Base-by-base conservation (phyloP, 2,888 invertebrate genomes). In the Creontiades dilutus region DNA sequence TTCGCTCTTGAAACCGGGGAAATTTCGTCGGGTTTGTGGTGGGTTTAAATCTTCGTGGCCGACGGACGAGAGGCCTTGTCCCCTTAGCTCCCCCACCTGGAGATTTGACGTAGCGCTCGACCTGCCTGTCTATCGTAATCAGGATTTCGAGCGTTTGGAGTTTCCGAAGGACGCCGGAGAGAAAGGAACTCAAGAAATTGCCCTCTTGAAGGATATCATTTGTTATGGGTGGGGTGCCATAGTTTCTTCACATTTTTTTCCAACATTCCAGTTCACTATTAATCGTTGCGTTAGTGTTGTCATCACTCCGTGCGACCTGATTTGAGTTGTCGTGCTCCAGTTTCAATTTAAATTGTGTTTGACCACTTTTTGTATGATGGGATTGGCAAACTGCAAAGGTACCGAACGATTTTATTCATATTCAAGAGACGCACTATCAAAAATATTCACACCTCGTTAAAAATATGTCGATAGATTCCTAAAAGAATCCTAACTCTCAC, bases 381-480 rank as follows among this genome's bases (percentile, higher is more conserved):
- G 91, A 48, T 82, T 91, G 87, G 89, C 89, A 16, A 90, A 90
- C 81, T 91, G 91, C 80, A 91, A 91, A 91, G 91, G 91, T 91
- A 89, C 27, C 28, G 23, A 23, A 23, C 19, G 23, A 23, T 23
- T 23, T 68, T 37, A 37, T 37, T n/a, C 2, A 7, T 37, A 37
- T 37, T 37, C 37, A 37, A 2, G 37, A 37, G 37, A 37, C 37
- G 37, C 37, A 37, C 37, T 37, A 37, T 37, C 2, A 37, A 37
- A 37, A 37, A 37, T 37, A 37, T 37, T 37, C 37, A 37, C 37
- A 7, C 37, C 7, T 37, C 37, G 37, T 37, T 7, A 37, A 37
- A 2, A 37, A 37, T 37, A 2, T 37, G 37, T 37, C 37, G 37
- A 37, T 37, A 4, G 37, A 37, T 37, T 4, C 7, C 37, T 37